Base-by-base conservation (phyloP, 2,113 vertebrate species). In the Jacana jacana region DNA sequence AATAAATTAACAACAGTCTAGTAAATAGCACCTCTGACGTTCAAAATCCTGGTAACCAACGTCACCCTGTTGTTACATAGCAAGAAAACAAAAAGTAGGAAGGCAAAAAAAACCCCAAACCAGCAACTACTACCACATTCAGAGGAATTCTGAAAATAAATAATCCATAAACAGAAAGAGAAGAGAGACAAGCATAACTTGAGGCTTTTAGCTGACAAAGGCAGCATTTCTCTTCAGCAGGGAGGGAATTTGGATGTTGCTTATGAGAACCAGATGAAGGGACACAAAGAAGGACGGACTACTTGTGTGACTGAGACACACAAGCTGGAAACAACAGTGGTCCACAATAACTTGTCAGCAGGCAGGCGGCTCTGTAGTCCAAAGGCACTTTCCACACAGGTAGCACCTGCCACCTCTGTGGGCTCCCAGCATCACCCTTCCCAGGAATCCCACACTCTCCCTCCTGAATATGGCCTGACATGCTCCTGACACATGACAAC, bases 391-490 rank as follows among this genome's bases (percentile, higher is more conserved):
- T 11, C 52, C 57, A 60, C 57, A 14, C 54, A 91, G 58, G 48
- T 11, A 60, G 52, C 0, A 1, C 17, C 61, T 30, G 20, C 5
- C 48, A 54, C 12, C 7, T 46, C 40, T 8, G 18, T 0, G 0
- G 64, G 30, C 48, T 54, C 55, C 69, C 0, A 0, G 13, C 37
- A 68, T 12, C 46, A 11, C 11, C 16, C 11, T 10, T 16, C 46
- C 49, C 3, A 25, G 61, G 24, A 54, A 84, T 10, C 13, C 78
- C 40, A 28, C 0, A 0, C 3, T 52, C 28, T 18, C n/a, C 40
- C 69, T 71, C 65, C 65, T 6, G 4, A 14, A 37, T 1, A 24
- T 0, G 4, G 72, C 13, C 33, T 10, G 28, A 4, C 0, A 0
- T 8, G 44, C 2, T n/a, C 39, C 8, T 12, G 16, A 17, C 33